A percentile compares a stretch with the other conserved stretches of the same genome.
phyloP scores from a whole-genome alignment of 2,888 invertebrate genomes.

The Synanthedon formicaeformis region DNA sequence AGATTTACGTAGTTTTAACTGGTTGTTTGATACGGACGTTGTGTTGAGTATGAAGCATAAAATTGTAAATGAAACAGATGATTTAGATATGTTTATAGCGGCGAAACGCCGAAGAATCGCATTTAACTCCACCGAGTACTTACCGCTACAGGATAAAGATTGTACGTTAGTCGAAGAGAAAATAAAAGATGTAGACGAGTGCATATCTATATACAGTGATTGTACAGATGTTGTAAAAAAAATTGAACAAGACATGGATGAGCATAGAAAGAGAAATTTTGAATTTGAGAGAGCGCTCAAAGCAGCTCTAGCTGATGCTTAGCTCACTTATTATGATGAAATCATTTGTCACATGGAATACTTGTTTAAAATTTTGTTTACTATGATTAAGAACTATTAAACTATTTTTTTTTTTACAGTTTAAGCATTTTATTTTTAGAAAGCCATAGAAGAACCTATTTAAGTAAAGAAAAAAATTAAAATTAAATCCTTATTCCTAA shows the following conservation, averaged over 20 bases:
- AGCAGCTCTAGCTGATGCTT: conserved; percentile 46
- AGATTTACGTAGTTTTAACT: conserved; percentile 64
- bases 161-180: conserved; percentile 41
- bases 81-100: conserved; percentile 39
- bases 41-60: conserved; percentile 45
- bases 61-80: conserved; percentile 39
- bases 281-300: conserved; percentile 59
- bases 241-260: conserved; percentile 58
- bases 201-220: conserved; percentile 35
- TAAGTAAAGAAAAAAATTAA: background rate
- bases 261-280: conserved; percentile 51
- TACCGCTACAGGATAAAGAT: conserved; percentile 56
- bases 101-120: conserved; percentile 56
- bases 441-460: background rate
- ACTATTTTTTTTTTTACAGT: background rate
- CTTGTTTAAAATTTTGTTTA: background rate
- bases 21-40: conserved; percentile 66
- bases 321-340: conserved; percentile 3
- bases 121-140: conserved; percentile 40
- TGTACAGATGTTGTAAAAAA: conserved; percentile 49
- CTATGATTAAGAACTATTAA: background rate
- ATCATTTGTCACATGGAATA: background rate
- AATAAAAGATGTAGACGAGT: conserved; percentile 37
- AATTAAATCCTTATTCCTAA: background rate
- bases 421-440: background rate